These are phyloP conservation scores for Scomber scombrus DNA, from an alignment of 2,113 vertebrate genomes.

Conservation along the genomic window DNA sequence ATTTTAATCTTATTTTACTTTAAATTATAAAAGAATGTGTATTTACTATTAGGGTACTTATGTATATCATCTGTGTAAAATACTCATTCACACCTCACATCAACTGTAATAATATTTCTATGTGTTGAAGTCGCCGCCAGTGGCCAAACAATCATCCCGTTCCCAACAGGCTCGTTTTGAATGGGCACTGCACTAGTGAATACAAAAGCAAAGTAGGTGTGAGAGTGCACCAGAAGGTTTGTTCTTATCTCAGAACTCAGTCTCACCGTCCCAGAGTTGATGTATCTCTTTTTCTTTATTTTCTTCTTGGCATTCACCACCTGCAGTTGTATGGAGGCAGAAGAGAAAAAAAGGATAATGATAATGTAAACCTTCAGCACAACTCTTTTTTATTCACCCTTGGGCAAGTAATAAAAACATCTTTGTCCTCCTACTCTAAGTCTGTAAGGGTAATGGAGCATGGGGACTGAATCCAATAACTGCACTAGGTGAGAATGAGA, in stretches of 20 bases:
- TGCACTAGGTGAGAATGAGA: conserved; percentile 69
- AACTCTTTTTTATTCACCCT: conserved; percentile 57
- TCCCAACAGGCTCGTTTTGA: not conserved
- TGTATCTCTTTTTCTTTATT: conserved; percentile 96
- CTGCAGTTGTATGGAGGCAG: conserved; percentile 74
- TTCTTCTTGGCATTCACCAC: conserved; percentile 97
- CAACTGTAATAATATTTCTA: too few relatives aligned
- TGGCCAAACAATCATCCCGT: too few relatives aligned
- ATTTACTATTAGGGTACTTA: too few relatives aligned
- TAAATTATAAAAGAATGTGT: too few relatives aligned
- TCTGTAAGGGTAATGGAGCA: conserved; percentile 73
- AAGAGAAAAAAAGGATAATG: conserved; percentile 45
- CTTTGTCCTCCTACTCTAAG: conserved; percentile 60
- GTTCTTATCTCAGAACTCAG: conserved; percentile 47
- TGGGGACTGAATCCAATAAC: conserved; percentile 72
- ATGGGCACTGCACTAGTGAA: conserved; percentile 12
- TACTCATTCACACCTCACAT: too few relatives aligned
- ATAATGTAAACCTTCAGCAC: conserved; percentile 63
- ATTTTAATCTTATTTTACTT: too few relatives aligned
- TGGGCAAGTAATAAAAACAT: conserved; percentile 72
- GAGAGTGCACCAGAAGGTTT: conserved; percentile 24
- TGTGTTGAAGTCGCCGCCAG: too few relatives aligned
- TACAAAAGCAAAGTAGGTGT: conserved; percentile 25
- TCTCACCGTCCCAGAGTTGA: conserved; percentile 95
- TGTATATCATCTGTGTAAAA: too few relatives aligned